Base-by-base conservation (phyloP, 1,140 invertebrate genomes). In the Bombyx mandarina region DNA sequence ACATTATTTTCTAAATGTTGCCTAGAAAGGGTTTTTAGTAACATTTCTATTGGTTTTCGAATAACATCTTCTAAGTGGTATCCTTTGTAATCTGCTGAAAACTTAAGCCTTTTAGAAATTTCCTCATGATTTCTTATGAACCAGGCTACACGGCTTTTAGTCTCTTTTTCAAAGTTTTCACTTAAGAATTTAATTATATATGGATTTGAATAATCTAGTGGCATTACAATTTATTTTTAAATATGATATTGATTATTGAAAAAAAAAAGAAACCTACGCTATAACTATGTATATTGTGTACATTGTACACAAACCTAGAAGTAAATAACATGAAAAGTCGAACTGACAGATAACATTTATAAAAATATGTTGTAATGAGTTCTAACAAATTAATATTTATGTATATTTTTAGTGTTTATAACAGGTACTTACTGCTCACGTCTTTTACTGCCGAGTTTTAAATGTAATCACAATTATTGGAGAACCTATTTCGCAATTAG, bases 141-240 rank as follows among this genome's bases (percentile, higher is more conserved):
- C 64, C 64, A 62, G 6, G 26, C 44, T 2, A 60, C 59, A 3
- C 60, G 58, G n/a, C 59, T 18, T 45, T 66, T 56, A 53, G 55
- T 66, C 58, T 66, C 60, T 56, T 60, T 57, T 7, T 57, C 56
- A 43, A 57, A 66, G 43, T 57, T 66, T 55, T 66, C 58, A 12
- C 55, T 62, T 50, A 66, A 18, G 58, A 62, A 66, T 43, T 12
- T 58, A 12, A 66, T 47, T 18, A 57, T 47, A 8, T 49, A 12
- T 12, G 64, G 64, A 35, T 61, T 54, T 35, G 52, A 53, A 49
- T 58, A 66, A 46, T 66, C 64, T 8, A 62, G 57, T 56, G 64
- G 64, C 64, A 66, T 66, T 66, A 49, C 10, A 46, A 26, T 35
- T 35, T 35, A 5, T 3, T 12, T 45, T 3, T 50, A 50, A n/a